Base-by-base conservation (phyloP, 2,888 invertebrate genomes). In the Brachyopa scutellaris region DNA sequence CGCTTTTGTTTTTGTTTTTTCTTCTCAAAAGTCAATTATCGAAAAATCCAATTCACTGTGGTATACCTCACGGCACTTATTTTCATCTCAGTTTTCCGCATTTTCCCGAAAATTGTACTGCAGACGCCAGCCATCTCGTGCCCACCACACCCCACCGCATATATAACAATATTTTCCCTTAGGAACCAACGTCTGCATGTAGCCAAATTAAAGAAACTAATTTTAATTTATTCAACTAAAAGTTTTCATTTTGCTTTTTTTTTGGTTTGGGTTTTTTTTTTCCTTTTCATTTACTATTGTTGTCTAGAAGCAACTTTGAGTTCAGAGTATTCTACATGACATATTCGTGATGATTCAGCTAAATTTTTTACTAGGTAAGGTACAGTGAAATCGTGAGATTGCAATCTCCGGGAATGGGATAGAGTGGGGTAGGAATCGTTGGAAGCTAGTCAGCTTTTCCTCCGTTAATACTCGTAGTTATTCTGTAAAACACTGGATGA, bases 61-160 rank as follows among this genome's bases (percentile, higher is more conserved):
- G 51, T 33, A 17, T 47, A 51, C 31, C 51, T 31, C n/a, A 19
- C 29, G 51, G 51, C 51, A n/a, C 2, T 51, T n/a, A 31, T 19
- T 51, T 51, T 51, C 29, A 15, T 26, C 31, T 51, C 51, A 51
- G 19, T 51, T 31, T 1, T 33, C 17, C 8, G 17, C 7, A 40
- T 40, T 40, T 40, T 15, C 15, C 7, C 38, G 6, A 38, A 38
- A 38, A 38, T 38, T 15, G 15, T 15, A 38, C 38, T 15, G 7
- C 38, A 38, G 15, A 40, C 15, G 7, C 17, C 13, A 40, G 17
- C 17, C 17, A 40, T 3, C 38, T 7, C 38, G 15, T 7, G 15
- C 38, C 15, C 38, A 15, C 2, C 15, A 40, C 2, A 40, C n/a
- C n/a, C n/a, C n/a, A n/a, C n/a, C n/a, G n/a, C n/a, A n/a, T n/a